Evolutionary conservation across 1,140 invertebrate species (phyloP).

Genomic region (Pogonomyrmex barbatus): DNA sequence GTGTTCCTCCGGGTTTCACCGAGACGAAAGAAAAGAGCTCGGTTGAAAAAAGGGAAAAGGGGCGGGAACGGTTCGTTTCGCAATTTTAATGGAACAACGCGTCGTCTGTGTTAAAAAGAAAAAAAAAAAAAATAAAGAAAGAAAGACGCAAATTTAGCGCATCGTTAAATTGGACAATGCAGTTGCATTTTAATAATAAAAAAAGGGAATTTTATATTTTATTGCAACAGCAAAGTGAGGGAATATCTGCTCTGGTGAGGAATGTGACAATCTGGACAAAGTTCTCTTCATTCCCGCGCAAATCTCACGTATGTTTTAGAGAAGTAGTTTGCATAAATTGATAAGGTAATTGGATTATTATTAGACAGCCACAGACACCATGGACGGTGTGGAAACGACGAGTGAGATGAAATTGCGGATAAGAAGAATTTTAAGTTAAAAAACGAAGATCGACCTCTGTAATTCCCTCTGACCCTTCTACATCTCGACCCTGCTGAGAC

Average conservation of each 20-base stretch:
- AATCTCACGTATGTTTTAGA: background rate
- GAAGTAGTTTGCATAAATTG: constrained; percentile 41
- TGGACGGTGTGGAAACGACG: background rate
- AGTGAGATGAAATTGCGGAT: background rate
- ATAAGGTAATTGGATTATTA: constrained; percentile 37
- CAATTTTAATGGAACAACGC: background rate
- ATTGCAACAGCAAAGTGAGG: background rate
- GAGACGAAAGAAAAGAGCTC: background rate
- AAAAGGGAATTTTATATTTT: background rate
- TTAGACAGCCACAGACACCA: background rate
- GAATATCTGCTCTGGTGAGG: background rate
- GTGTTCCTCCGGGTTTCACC: background rate
- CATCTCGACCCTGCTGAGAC: background rate
- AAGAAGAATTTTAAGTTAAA: constrained; percentile 33
- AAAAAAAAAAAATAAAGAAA: too few relatives aligned
- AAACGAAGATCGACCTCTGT: background rate
- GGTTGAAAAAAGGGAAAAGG: background rate
- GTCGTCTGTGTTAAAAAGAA: background rate
- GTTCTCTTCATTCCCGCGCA: background rate
- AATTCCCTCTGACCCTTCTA: background rate
- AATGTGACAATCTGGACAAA: background rate
- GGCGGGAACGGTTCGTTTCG: background rate
- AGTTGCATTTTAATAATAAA: too few relatives aligned
- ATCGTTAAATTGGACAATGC: background rate
- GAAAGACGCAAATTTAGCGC: background rate